Conservation (phyloP, 92 coral and sea anemone species). For the Muricea muricata region DNA sequence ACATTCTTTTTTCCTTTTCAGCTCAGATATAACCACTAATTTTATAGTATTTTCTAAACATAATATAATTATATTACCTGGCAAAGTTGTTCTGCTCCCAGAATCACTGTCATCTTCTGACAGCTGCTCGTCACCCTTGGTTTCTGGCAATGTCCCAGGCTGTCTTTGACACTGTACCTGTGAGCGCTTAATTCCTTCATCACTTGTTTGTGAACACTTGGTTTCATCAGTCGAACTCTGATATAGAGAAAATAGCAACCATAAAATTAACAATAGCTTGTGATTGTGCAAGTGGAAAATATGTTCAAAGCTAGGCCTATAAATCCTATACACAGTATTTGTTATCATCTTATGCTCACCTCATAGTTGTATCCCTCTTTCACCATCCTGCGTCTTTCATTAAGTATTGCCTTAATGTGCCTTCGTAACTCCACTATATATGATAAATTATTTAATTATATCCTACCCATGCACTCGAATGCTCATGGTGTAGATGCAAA, state of each 20-base stretch:
- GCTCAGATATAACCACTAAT: no score
- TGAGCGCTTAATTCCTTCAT: slow-evolving; percentile 3
- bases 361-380: slow-evolving; percentile 61
- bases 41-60: no score
- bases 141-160: neutral
- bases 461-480: no score
- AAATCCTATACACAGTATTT: neutral
- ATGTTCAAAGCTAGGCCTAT: no score
- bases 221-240: slow-evolving; percentile 29
- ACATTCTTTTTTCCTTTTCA: no score
- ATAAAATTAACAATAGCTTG: no score
- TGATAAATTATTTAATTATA: no score
- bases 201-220: no score
- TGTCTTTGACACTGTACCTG: neutral
- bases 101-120: slow-evolving; percentile 25
- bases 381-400: slow-evolving; percentile 72
- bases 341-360: neutral
- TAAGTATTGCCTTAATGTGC: slow-evolving; percentile 57
- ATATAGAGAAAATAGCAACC: neutral
- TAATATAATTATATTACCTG: slow-evolving; percentile 34
- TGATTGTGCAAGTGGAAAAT: no score
- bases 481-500: no score
- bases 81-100: slow-evolving; percentile 23
- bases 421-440: slow-evolving; percentile 35
- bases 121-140: neutral